These are phyloP conservation scores for Temnothorax ravouxi DNA, from an alignment of 2,888 invertebrate genomes.

Conservation along the genomic window DNA sequence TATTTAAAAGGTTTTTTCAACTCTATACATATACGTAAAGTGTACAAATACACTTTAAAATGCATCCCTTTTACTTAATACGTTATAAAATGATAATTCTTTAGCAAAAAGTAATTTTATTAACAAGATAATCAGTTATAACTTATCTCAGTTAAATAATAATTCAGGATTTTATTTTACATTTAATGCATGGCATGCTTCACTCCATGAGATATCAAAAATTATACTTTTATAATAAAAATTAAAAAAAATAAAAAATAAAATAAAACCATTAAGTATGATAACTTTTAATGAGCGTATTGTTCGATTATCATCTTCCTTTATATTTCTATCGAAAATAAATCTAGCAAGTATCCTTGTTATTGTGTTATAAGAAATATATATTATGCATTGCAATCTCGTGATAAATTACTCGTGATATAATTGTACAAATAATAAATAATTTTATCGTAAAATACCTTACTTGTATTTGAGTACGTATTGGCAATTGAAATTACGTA, in stretches of 20 bases:
- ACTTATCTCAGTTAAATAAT: neutral
- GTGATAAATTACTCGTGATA: neutral
- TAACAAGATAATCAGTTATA: neutral
- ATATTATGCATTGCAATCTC: neutral
- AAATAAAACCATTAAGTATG: neutral
- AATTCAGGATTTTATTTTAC: neutral
- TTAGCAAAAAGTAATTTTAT: neutral
- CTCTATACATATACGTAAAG: neutral
- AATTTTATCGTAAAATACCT: conserved; percentile 12
- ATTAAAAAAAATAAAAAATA: neutral
- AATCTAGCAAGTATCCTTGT: neutral
- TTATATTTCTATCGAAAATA: neutral
- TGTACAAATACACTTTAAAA: neutral
- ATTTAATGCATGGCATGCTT: neutral
- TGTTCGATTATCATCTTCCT: neutral
- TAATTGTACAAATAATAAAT: conserved; percentile 32
- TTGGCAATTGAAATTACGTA: neutral
- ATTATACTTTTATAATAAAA: neutral
- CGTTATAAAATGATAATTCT: neutral
- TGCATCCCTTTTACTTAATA: too few species aligned
- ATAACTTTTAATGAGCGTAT: neutral
- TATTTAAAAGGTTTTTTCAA: neutral
- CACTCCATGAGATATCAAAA: neutral
- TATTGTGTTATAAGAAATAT: neutral
- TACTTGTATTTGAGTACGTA: neutral